Conservation (phyloP, 2,113 vertebrate genomes). For the Tautogolabrus adspersus region DNA sequence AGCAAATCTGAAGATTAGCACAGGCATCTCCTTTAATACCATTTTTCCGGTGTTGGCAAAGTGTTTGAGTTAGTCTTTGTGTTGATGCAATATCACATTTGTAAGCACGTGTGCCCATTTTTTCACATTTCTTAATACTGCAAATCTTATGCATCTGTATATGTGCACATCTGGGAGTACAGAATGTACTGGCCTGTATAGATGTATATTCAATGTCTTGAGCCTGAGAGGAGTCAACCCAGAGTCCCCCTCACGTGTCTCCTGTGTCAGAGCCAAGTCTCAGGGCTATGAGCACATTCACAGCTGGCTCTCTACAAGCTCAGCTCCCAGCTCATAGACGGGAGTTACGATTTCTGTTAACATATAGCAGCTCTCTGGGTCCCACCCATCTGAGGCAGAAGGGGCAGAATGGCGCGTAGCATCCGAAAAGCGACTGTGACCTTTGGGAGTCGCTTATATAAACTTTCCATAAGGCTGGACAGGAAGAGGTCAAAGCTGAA, state of each 20-base stretch:
- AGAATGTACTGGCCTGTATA: slow-evolving; percentile 42
- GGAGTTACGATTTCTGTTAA: slow-evolving; percentile 54
- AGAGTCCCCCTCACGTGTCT: slow-evolving; percentile 49
- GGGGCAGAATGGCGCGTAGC: slow-evolving; percentile 18
- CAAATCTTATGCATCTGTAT: slow-evolving; percentile 12
- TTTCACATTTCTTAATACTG: not conserved
- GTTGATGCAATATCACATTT: not conserved
- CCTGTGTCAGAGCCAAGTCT: slow-evolving; percentile 65
- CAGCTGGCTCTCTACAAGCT: slow-evolving; percentile 73
- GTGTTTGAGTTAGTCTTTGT: not conserved
- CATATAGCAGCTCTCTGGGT: slow-evolving; percentile 41
- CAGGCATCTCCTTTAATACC: not conserved
- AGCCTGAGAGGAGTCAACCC: slow-evolving; percentile 54
- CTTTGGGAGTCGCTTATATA: slow-evolving; percentile 25
- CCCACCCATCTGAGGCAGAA: slow-evolving; percentile 8
- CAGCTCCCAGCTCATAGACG: slow-evolving; percentile 56
- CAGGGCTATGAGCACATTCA: slow-evolving; percentile 68
- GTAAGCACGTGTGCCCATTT: not conserved
- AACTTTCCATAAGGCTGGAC: slow-evolving; percentile 32
- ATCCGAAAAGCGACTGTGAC: slow-evolving; percentile 28
- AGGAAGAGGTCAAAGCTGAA: slow-evolving; percentile 54
- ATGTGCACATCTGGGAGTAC: slow-evolving; percentile 23
- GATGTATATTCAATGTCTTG: slow-evolving; percentile 52
- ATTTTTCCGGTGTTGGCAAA: not conserved
- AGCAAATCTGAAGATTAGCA: not conserved